Percentiles rank a stretch among this genome's conserved stretches.
Conservation (phyloP, 2,888 invertebrate species). For the Ochropacha duplaris region DNA sequence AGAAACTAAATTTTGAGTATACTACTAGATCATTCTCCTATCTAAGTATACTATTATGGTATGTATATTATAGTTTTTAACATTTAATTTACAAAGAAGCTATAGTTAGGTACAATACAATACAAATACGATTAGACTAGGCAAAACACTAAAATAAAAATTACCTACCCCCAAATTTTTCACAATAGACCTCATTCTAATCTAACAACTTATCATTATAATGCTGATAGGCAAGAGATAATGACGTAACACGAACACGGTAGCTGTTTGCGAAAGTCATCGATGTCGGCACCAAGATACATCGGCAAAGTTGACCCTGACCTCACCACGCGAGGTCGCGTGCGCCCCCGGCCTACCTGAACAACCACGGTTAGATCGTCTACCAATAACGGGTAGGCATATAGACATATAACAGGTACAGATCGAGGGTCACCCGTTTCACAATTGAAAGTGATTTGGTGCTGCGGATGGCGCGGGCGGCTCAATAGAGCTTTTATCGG, state of each 20-base stretch:
- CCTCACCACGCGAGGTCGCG: conserved; percentile 62
- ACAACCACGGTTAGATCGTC: conserved; percentile 49
- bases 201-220: neutral
- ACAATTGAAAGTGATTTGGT: conserved; percentile 5
- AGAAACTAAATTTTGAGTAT: too few species aligned
- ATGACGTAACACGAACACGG: conserved; percentile 15
- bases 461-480: neutral
- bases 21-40: too few species aligned
- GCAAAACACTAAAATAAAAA: too few species aligned
- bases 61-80: too few species aligned
- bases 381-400: conserved; percentile 26
- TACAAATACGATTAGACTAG: too few species aligned
- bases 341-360: conserved; percentile 37
- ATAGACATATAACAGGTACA: neutral
- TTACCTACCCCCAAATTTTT: neutral
- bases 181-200: neutral
- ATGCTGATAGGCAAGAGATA: neutral
- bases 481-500: neutral
- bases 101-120: too few species aligned
- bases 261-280: conserved; percentile 48
- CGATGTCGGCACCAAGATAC: conserved; percentile 36
- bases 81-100: too few species aligned
- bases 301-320: conserved; percentile 47
- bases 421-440: neutral
- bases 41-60: too few species aligned